A percentile compares a stretch with the other conserved stretches of the same genome.
Conservation (phyloP, 2,888 invertebrate species). For the Ditylenchus weischeri region DNA sequence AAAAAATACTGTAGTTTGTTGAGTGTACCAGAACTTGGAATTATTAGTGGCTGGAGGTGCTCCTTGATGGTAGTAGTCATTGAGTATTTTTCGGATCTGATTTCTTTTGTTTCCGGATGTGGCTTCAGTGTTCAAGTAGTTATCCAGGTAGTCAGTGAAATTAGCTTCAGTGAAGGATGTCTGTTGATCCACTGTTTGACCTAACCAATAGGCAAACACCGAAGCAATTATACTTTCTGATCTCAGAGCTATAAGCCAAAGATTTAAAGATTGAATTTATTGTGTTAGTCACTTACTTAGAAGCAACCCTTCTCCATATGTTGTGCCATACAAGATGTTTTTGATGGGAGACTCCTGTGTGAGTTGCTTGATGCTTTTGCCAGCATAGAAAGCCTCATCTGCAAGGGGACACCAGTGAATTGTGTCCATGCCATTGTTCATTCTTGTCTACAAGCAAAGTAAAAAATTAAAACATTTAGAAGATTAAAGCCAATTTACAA, state of each 20-base stretch:
- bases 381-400: conserved; percentile 6
- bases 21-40: too few species aligned
- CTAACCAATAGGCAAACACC: neutral
- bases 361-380: neutral
- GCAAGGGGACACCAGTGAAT: neutral
- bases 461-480: too few species aligned
- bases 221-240: neutral
- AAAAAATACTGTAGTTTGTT: too few species aligned
- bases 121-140: neutral
- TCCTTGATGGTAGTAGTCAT: neutral
- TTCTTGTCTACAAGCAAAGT: too few species aligned
- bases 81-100: neutral
- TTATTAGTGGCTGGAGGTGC: too few species aligned
- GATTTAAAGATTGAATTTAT: too few species aligned
- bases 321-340: neutral
- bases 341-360: neutral
- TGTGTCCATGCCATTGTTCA: too few species aligned
- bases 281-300: neutral
- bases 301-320: neutral
- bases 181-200: neutral
- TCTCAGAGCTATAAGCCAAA: neutral
- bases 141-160: neutral
- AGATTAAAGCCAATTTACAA: too few species aligned
- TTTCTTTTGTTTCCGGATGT: neutral
- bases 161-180: neutral